These are phyloP conservation scores for Drosophila subpulchrella DNA, from an alignment of 1,140 invertebrate genomes.

Conservation along the genomic window DNA sequence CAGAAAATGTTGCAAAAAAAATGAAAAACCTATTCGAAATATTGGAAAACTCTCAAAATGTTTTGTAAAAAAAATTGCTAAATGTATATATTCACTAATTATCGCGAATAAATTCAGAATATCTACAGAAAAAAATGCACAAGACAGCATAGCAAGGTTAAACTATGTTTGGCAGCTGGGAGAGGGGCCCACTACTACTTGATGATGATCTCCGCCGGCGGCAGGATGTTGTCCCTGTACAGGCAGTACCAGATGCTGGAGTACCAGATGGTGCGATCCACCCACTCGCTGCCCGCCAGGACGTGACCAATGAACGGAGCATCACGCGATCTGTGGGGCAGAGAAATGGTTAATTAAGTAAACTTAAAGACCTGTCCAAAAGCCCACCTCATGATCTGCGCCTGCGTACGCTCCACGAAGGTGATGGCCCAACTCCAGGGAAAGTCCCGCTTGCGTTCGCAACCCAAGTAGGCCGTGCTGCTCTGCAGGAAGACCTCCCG, in stretches of 20 bases:
- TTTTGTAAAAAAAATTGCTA: not conserved
- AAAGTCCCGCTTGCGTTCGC: slow-evolving; percentile 92
- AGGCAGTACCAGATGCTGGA: slow-evolving; percentile 90
- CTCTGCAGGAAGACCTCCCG: slow-evolving; percentile 80
- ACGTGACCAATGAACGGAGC: slow-evolving; percentile 91
- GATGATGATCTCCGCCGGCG: slow-evolving; percentile 85
- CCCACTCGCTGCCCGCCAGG: slow-evolving; percentile 89
- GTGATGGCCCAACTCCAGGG: slow-evolving; percentile 92
- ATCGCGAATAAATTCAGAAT: slow-evolving; percentile 31
- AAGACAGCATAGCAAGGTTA: not conserved
- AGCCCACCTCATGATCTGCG: slow-evolving; percentile 87
- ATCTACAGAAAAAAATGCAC: slow-evolving; percentile 24
- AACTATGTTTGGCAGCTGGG: slow-evolving; percentile 13
- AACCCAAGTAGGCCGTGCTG: slow-evolving; percentile 88
- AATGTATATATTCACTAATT: slow-evolving; percentile 4
- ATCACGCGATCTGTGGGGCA: slow-evolving; percentile 88
- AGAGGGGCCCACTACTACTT: slow-evolving; percentile 63
- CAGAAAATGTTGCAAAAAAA: slow-evolving; percentile 17
- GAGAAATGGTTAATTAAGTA: not conserved
- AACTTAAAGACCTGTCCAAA: not conserved
- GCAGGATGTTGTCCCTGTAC: slow-evolving; percentile 86
- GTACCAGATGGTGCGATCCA: slow-evolving; percentile 91
- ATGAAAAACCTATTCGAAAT: slow-evolving; percentile 5
- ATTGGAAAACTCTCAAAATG: not conserved
- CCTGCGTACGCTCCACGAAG: slow-evolving; percentile 88